Conservation (phyloP, 2,113 vertebrate genomes). For the Polypterus bichir region DNA sequence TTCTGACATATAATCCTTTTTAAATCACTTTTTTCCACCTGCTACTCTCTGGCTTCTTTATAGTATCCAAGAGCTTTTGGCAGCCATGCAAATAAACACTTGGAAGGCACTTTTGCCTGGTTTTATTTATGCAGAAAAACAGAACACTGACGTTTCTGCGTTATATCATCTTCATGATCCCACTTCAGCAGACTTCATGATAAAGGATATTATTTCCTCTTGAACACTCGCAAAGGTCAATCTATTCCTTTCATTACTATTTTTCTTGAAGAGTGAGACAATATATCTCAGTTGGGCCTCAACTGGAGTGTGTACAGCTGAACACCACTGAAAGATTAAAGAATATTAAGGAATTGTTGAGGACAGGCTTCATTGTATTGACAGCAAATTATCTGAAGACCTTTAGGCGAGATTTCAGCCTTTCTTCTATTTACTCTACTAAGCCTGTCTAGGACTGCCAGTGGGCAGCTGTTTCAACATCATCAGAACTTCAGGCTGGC, state of each 20-base stretch:
- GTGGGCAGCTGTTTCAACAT: slow-evolving; percentile 44
- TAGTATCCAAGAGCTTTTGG: background rate
- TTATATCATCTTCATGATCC: no score
- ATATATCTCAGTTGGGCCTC: slow-evolving; percentile 16
- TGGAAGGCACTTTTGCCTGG: background rate
- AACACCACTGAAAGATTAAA: slow-evolving; percentile 39
- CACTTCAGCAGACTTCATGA: no score
- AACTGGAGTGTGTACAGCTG: slow-evolving; percentile 37
- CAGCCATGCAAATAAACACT: background rate
- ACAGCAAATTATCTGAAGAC: slow-evolving; percentile 40
- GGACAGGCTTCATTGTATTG: slow-evolving; percentile 41
- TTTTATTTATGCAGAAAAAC: no score
- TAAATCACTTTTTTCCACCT: background rate
- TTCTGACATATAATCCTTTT: background rate
- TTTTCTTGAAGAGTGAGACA: no score
- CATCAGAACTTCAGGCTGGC: slow-evolving; percentile 21
- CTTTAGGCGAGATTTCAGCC: slow-evolving; percentile 37
- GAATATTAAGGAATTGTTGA: slow-evolving; percentile 32
- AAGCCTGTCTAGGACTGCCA: slow-evolving; percentile 29
- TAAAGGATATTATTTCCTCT: no score
- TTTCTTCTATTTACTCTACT: slow-evolving; percentile 38
- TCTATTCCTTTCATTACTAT: no score
- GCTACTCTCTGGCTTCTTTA: background rate
- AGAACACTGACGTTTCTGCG: no score
- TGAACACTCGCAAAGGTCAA: no score